Evolutionary conservation across 2,113 vertebrate species (phyloP).

Genomic region (Aix galericulata): DNA sequence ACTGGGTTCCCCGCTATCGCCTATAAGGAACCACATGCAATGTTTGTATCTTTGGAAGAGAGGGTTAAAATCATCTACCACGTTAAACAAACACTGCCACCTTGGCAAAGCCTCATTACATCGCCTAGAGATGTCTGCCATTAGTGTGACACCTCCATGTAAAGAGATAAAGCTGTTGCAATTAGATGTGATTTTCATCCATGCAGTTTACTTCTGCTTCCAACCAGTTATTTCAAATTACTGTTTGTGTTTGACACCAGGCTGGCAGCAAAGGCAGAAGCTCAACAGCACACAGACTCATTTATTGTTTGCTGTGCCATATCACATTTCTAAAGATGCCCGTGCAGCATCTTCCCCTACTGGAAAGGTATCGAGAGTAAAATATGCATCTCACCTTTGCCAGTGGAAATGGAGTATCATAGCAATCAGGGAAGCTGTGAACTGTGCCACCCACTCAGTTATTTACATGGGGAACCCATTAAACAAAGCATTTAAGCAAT

Average conservation of each 20-base stretch:
- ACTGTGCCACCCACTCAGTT: not conserved
- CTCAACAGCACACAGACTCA: not conserved
- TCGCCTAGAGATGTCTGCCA: not conserved
- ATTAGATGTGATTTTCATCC: not conserved
- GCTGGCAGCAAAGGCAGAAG: not conserved
- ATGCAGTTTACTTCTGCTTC: not conserved
- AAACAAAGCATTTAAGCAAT: not conserved
- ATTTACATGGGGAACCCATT: not conserved
- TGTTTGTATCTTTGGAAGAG: not conserved
- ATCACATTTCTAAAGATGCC: not conserved
- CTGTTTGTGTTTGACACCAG: not conserved
- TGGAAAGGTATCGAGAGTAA: not conserved
- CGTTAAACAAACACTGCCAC: not conserved
- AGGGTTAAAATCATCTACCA: not conserved
- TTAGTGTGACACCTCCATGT: not conserved
- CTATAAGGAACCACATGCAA: not conserved
- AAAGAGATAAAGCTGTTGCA: not conserved
- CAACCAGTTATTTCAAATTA: not conserved
- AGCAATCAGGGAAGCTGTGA: not conserved
- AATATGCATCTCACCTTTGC: not conserved
- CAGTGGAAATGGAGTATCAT: not conserved
- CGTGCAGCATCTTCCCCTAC: not conserved
- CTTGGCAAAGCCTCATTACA: not conserved
- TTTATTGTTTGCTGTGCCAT: not conserved
- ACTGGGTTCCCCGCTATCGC: not conserved